Conservation (phyloP, 2,113 vertebrate genomes). For the Etheostoma cragini region DNA sequence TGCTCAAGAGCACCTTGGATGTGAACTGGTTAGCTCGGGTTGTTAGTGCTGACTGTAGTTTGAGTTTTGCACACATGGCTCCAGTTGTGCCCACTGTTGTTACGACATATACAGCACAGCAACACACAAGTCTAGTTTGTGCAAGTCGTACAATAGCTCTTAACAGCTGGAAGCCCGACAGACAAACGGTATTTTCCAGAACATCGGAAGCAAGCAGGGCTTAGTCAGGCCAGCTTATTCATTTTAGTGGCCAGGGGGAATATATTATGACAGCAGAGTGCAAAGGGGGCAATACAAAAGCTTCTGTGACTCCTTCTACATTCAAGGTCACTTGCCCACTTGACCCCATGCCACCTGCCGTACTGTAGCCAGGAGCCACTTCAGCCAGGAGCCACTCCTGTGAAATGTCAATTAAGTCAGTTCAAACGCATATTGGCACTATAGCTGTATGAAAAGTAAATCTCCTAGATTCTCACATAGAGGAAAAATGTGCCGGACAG, state of each 20-base stretch:
- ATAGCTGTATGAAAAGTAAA: background rate
- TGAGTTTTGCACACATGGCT: too few relatives aligned
- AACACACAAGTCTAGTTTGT: background rate
- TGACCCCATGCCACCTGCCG: conserved; percentile 4
- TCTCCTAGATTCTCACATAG: background rate
- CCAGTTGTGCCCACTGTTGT: too few relatives aligned
- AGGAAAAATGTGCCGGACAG: background rate
- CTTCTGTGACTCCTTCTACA: background rate
- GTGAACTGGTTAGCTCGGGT: too few relatives aligned
- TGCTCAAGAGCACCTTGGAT: too few relatives aligned
- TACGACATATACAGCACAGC: background rate
- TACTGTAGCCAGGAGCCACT: background rate
- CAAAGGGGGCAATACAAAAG: background rate
- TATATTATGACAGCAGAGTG: background rate
- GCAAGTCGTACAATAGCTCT: background rate
- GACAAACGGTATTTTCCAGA: background rate
- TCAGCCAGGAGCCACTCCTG: conserved; percentile 15
- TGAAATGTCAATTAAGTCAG: conserved; percentile 18
- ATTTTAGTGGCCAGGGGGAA: background rate
- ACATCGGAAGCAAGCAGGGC: background rate
- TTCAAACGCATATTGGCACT: conserved; percentile 8
- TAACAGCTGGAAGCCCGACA: background rate
- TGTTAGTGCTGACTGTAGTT: too few relatives aligned
- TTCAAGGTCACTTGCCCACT: conserved; percentile 2
- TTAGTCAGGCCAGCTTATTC: background rate